Percentiles rank a stretch among this genome's conserved stretches.
phyloP scores from a whole-genome alignment of 2,797 vertebrate species.

The Australoheros facetus region DNA sequence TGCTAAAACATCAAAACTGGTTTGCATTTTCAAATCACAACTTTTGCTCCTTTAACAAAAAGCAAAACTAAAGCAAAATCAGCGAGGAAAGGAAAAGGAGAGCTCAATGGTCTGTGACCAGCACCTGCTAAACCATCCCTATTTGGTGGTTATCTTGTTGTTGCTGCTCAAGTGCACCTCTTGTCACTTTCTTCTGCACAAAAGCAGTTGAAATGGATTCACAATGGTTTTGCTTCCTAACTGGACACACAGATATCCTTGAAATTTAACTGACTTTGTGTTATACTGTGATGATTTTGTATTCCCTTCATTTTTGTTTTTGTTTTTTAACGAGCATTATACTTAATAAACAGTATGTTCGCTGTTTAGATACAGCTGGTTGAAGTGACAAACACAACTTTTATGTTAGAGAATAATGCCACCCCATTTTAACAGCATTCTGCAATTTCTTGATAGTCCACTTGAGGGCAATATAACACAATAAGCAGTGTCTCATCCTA shows the following conservation, averaged over 20 bases:
- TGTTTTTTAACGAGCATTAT: accelerated
- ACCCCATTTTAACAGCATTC: not conserved
- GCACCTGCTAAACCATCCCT: not conserved
- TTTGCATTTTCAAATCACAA: not conserved
- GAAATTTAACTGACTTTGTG: no score
- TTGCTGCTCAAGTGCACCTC: no score
- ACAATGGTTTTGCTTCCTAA: no score
- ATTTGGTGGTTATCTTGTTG: no score
- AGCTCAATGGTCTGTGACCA: not conserved
- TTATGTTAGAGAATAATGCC: accelerated
- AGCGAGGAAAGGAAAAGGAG: not conserved
- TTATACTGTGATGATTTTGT: no score
- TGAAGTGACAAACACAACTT: not conserved
- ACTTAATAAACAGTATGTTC: not conserved
- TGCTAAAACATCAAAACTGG: not conserved
- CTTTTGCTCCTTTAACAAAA: not conserved
- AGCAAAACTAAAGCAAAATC: no score
- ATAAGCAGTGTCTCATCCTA: not conserved
- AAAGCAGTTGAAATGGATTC: no score
- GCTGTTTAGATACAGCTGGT: no score
- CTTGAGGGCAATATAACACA: constrained; percentile 46
- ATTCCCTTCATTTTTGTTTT: no score
- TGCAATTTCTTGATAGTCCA: constrained; percentile 25
- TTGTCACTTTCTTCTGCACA: no score
- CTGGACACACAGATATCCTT: no score